Conservation (phyloP, 23 tunicate species). For the Ciona savignyi region DNA sequence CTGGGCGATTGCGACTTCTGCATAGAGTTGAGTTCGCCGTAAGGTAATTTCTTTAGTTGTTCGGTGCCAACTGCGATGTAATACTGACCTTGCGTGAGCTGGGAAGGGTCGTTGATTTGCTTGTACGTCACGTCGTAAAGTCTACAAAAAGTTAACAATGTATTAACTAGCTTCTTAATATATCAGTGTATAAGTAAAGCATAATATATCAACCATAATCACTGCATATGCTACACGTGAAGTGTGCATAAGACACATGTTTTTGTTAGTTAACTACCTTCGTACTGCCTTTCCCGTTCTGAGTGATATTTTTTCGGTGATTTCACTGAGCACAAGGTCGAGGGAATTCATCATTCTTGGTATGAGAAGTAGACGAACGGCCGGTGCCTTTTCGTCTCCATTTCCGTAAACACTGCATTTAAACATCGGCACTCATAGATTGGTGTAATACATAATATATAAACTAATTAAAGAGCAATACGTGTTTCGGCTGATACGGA, state of each 20-base stretch:
- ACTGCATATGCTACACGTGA: too few relatives aligned
- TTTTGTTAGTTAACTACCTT: conserved; percentile 31
- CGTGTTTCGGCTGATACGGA: too few relatives aligned
- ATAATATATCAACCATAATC: too few relatives aligned
- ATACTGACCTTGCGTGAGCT: conserved; percentile 65
- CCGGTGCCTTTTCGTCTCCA: conserved; percentile 60
- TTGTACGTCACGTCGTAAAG: conserved; percentile 55
- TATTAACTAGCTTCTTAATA: too few relatives aligned
- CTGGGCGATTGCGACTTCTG: conserved; percentile 37
- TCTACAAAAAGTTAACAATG: too few relatives aligned
- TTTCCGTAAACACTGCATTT: conserved; percentile 84
- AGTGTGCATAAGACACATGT: neutral
- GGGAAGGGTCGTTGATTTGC: conserved; percentile 31
- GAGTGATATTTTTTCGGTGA: conserved; percentile 61
- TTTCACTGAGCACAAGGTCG: conserved; percentile 52
- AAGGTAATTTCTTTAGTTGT: conserved; percentile 41
- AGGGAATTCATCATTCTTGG: conserved; percentile 47
- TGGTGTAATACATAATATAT: too few relatives aligned
- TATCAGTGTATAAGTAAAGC: too few relatives aligned
- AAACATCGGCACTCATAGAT: too few relatives aligned
- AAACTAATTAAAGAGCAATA: too few relatives aligned
- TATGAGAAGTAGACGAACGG: conserved; percentile 40
- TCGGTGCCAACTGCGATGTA: conserved; percentile 69
- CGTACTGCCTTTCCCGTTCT: conserved; percentile 70
- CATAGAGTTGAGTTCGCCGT: conserved; percentile 28